Evolutionary conservation across 2,888 invertebrate genomes (phyloP), one percentile per base, ranked within the genome.

Genomic region (Mamestra brassicae): DNA sequence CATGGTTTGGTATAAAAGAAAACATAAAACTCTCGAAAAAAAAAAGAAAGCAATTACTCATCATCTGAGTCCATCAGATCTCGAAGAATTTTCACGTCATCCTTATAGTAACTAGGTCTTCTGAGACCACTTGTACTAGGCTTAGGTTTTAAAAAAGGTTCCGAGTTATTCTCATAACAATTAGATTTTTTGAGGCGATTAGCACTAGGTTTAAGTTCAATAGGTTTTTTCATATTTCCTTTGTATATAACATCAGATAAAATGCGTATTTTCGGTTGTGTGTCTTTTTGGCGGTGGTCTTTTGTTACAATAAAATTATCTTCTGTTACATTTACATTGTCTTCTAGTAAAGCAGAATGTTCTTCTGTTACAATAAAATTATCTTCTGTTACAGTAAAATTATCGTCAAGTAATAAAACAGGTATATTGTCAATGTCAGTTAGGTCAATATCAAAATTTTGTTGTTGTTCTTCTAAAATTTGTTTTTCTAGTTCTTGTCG

Each of bases 41-140:
- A n/a, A 67, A 55, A 67, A 75, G 52, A 68, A 69, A 50, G 52
- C 64, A 74, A 69, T 64, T 69, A 74, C 38, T 69, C 57, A 17
- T 60, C 60, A 60, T 60, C 60, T 38, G 38, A 17, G 57, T 64
- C 67, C 68, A 76, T 76, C 58, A 76, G 63, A 76, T 76, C 76
- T 64, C 68, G 76, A 64, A 76, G 72, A 69, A 76, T 76, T 72
- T 67, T 65, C 42, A 42, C 50, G 63, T 71, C 71, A 72, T 72
- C 52, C 55, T 72, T 76, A 67, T 76, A 76, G 58, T 69, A 72
- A 71, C 64, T 68, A 55, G 68, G 72, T 76, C 65, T 69, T 74
- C 65, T 69, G 58, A 69, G 64, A 34, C 69, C 69, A 74, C 69
- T 69, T 69, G 69, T 63, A 69, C 69, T 42, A 69, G 74, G 69